These are phyloP conservation scores for Microcebus griseorufus DNA, from an alignment of 2,113 vertebrate species.

Conservation along the genomic window DNA sequence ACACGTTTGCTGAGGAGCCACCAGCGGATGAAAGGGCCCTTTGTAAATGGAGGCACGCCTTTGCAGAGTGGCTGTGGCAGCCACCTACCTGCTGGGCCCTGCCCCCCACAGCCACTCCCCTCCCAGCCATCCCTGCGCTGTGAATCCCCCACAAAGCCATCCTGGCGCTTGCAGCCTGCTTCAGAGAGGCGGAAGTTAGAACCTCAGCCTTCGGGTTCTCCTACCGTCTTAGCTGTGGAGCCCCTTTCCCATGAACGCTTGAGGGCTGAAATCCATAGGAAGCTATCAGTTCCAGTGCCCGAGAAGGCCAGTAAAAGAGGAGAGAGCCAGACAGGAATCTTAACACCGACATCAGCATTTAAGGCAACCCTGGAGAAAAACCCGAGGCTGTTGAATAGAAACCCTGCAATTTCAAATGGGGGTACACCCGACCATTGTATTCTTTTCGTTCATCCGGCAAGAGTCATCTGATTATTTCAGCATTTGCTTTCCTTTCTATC, in stretches of 20 bases:
- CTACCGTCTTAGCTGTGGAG: background rate
- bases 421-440: background rate
- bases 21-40: background rate
- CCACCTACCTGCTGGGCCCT: background rate
- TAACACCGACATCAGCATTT: background rate
- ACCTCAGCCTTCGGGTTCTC: background rate
- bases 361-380: background rate
- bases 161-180: background rate
- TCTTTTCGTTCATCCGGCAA: background rate
- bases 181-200: background rate
- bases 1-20: background rate
- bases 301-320: background rate
- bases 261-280: background rate
- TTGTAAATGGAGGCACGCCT: background rate
- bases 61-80: background rate
- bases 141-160: background rate
- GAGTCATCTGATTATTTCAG: background rate
- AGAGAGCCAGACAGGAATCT: background rate
- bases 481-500: background rate
- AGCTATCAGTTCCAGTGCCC: background rate
- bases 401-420: background rate
- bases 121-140: background rate
- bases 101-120: background rate
- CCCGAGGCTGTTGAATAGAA: background rate
- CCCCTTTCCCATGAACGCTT: background rate